Evolutionary conservation across 2,113 vertebrate genomes (phyloP).

Genomic region (Cottus gobio): DNA sequence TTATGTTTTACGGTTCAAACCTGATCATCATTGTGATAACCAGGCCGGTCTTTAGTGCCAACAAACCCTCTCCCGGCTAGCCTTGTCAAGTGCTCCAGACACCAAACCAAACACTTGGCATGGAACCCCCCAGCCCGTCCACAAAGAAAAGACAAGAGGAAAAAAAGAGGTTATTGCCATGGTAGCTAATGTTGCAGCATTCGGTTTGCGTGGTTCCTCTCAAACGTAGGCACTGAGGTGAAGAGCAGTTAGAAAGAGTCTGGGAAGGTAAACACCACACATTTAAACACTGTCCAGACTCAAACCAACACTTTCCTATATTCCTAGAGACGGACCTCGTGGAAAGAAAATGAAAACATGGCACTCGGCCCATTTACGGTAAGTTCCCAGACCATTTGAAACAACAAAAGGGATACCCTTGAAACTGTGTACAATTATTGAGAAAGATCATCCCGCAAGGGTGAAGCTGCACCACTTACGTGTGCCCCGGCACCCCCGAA

Average conservation of each 20-base stretch:
- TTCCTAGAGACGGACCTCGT: slow-evolving; percentile 33
- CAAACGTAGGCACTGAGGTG: slow-evolving; percentile 94
- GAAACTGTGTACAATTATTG: slow-evolving; percentile 63
- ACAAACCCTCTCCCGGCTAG: slow-evolving; percentile 28
- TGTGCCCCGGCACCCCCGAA: not conserved
- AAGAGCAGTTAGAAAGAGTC: slow-evolving; percentile 89
- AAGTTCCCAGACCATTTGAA: slow-evolving; percentile 78
- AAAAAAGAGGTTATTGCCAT: slow-evolving; percentile 80
- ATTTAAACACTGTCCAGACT: slow-evolving; percentile 46
- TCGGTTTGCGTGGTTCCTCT: slow-evolving; percentile 78
- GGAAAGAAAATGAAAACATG: slow-evolving; percentile 55
- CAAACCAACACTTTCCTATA: slow-evolving; percentile 23
- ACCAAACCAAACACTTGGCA: slow-evolving; percentile 31
- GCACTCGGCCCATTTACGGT: slow-evolving; percentile 72
- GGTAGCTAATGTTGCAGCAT: slow-evolving; percentile 84
- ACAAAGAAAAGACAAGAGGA: not conserved
- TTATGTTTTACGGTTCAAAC: not conserved
- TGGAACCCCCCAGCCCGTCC: slow-evolving; percentile 10
- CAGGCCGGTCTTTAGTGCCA: slow-evolving; percentile 16
- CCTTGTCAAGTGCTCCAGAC: slow-evolving; percentile 46
- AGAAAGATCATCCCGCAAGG: slow-evolving; percentile 20
- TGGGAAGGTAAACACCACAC: slow-evolving; percentile 83
- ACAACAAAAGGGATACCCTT: slow-evolving; percentile 59
- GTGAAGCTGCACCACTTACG: slow-evolving; percentile 37
- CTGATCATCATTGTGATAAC: slow-evolving; percentile 7